Evolutionary conservation across 2,797 vertebrate genomes (phyloP).

Genomic region (Poeciliopsis gracilis): DNA sequence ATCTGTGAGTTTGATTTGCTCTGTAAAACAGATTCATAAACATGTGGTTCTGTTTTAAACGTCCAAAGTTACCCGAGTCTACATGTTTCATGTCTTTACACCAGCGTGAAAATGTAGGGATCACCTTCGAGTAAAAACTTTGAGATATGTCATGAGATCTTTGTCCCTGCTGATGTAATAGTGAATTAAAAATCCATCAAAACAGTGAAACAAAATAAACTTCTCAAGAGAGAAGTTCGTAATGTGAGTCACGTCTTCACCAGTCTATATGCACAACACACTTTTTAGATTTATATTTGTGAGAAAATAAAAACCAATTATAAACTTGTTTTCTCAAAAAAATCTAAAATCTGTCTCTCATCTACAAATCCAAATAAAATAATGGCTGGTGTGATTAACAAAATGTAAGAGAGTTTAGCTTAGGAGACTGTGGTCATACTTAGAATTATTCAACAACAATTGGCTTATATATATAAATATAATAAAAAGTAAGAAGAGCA

Average conservation of each 20-base stretch:
- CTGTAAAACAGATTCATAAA: constrained; percentile 61
- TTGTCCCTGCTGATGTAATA: neutral
- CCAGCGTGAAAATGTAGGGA: constrained; percentile 1
- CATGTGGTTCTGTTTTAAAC: constrained; percentile 62
- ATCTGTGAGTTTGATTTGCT: constrained; percentile 64
- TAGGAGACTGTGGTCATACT: fast-evolving
- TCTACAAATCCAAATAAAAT: neutral
- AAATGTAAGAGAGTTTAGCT: neutral
- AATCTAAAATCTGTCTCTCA: neutral
- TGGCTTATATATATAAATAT: neutral
- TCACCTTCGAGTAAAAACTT: neutral
- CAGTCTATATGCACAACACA: neutral
- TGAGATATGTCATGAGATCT: neutral
- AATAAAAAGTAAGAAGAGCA: neutral
- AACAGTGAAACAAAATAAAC: neutral
- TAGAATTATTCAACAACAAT: neutral
- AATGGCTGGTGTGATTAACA: neutral
- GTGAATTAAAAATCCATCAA: neutral
- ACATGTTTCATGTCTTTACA: constrained; percentile 23
- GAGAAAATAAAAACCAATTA: neutral
- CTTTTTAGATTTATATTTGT: neutral
- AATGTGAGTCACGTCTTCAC: neutral
- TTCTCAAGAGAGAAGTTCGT: neutral
- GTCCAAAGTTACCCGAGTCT: constrained; percentile 34
- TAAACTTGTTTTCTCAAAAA: neutral